These are phyloP conservation scores for Pomatorhinus ruficollis DNA, from an alignment of 2,113 vertebrate genomes.

Conservation along the genomic window DNA sequence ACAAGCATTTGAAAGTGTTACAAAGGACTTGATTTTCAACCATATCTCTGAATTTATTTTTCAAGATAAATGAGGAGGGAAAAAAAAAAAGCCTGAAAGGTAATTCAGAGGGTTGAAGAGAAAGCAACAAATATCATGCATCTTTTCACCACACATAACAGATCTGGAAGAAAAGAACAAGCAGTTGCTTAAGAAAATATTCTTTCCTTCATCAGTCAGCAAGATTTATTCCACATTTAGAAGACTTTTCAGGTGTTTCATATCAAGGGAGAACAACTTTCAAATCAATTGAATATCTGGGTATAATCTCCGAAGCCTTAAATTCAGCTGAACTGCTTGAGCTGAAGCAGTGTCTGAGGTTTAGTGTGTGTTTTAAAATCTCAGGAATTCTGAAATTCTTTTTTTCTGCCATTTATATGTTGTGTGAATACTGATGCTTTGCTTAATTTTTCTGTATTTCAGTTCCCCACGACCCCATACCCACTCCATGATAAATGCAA, in stretches of 20 bases:
- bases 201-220: background rate
- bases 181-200: background rate
- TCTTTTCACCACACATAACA: background rate
- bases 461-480: background rate
- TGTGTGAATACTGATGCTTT: background rate
- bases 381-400: background rate
- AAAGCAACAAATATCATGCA: background rate
- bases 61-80: background rate
- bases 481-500: background rate
- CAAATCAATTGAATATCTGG: background rate
- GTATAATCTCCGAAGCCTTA: background rate
- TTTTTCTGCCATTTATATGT: background rate
- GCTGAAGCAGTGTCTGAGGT: background rate
- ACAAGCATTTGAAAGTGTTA: background rate
- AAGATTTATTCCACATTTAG: background rate
- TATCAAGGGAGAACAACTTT: background rate
- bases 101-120: background rate
- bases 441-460: background rate
- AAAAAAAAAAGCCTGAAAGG: background rate
- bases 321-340: background rate
- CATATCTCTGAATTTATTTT: background rate
- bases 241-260: background rate
- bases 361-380: background rate
- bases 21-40: background rate
- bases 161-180: background rate